phyloP scores from a whole-genome alignment of 1,140 invertebrate species.

The Muscidifurax raptorellus region DNA sequence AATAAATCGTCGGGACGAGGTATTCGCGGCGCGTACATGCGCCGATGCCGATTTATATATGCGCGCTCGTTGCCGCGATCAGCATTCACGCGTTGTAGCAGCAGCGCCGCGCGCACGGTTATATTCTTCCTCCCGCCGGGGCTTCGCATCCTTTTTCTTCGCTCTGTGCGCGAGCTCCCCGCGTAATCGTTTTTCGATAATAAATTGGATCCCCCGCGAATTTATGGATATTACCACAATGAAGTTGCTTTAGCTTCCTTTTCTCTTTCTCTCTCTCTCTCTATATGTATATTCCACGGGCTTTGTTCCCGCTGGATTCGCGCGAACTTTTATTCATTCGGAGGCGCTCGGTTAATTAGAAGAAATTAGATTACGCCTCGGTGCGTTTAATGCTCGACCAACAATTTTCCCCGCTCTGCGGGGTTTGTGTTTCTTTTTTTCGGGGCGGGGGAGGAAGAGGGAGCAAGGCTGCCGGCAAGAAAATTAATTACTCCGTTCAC shows the following conservation, averaged over 20 bases:
- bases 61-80: slow-evolving; percentile 6
- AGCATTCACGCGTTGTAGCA: slow-evolving; percentile 33
- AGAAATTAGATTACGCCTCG: background rate
- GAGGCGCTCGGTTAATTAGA: slow-evolving; percentile 16
- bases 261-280: background rate
- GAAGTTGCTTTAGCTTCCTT: slow-evolving; percentile 23
- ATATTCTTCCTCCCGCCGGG: background rate
- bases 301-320: background rate
- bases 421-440: background rate
- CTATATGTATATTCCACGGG: background rate
- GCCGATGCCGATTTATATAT: slow-evolving; percentile 21
- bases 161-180: background rate
- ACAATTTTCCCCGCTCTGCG: background rate
- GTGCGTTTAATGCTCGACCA: background rate
- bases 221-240: slow-evolving; percentile 38
- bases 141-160: slow-evolving; percentile 18
- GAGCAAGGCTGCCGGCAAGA: background rate
- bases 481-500: background rate
- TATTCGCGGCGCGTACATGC: slow-evolving; percentile 18
- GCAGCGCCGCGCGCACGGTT: background rate
- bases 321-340: background rate
- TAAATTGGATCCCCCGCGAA: slow-evolving; percentile 34
- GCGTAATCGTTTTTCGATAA: slow-evolving; percentile 42
- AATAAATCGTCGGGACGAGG: slow-evolving; percentile 23
- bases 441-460: no score